Conservation (phyloP, 1,140 invertebrate genomes). For the Venustaconcha ellipsiformis region DNA sequence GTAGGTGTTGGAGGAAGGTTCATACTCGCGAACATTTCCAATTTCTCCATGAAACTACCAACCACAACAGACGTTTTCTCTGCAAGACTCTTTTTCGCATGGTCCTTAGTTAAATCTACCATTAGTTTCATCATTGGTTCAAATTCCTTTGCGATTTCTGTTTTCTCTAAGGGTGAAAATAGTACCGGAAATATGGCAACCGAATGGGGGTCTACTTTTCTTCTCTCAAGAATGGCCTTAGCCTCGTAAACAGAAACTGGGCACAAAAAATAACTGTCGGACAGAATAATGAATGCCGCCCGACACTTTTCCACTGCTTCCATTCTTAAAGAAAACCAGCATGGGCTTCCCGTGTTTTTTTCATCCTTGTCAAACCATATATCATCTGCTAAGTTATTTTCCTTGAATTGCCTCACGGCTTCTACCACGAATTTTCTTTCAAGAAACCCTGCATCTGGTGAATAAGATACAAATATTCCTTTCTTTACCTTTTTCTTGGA, state of each 20-base stretch:
- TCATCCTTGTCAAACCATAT: conserved; percentile 69
- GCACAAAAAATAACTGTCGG: conserved; percentile 64
- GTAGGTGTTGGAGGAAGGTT: conserved; percentile 47
- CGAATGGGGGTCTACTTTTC: conserved; percentile 39
- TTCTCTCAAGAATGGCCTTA: conserved; percentile 61
- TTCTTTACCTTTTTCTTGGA: conserved; percentile 54
- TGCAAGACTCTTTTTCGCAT: conserved; percentile 55
- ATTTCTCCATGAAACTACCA: conserved; percentile 60
- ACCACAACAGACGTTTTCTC: conserved; percentile 66
- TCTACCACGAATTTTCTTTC: conserved; percentile 66
- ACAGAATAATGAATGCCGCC: conserved; percentile 61
- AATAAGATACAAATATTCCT: conserved; percentile 65
- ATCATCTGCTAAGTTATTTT: conserved; percentile 66
- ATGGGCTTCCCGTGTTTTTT: conserved; percentile 62
- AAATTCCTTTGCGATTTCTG: conserved; percentile 58
- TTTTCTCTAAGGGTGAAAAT: conserved; percentile 49
- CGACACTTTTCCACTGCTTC: conserved; percentile 65
- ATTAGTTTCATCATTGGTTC: conserved; percentile 40
- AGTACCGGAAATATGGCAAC: conserved; percentile 61
- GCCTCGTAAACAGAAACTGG: conserved; percentile 66
- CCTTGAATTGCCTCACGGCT: conserved; percentile 62
- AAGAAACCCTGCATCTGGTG: conserved; percentile 65
- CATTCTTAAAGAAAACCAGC: conserved; percentile 65
- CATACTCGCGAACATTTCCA: conserved; percentile 61
- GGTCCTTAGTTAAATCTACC: conserved; percentile 56